Conservation (phyloP, 1,140 invertebrate genomes). For the Scaptodrosophila lebanonensis region DNA sequence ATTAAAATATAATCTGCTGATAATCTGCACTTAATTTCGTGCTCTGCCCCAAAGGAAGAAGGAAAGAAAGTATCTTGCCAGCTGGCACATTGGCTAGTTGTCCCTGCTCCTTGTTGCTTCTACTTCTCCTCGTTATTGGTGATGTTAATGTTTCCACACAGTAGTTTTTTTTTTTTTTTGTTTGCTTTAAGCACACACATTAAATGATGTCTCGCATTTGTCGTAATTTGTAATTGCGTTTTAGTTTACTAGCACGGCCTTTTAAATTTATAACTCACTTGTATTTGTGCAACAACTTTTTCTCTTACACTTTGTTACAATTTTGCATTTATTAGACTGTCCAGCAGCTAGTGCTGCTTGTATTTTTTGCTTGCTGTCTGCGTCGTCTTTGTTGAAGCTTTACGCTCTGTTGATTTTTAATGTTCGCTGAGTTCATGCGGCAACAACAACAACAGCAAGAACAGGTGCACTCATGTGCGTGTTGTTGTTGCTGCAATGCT, state of each 20-base stretch:
- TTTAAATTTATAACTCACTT: too few species aligned
- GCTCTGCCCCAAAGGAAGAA: conserved; percentile 33
- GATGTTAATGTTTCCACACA: conserved; percentile 18
- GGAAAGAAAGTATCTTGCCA: conserved; percentile 4
- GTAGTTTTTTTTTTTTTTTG: conserved; percentile 24
- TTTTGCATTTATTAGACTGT: conserved; percentile 14
- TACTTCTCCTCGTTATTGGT: conserved; percentile 15
- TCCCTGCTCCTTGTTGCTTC: conserved; percentile 40
- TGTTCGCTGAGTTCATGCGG: conserved; percentile 36
- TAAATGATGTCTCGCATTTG: too few species aligned
- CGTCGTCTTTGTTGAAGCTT: conserved; percentile 35
- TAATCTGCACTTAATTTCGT: conserved; percentile 74
- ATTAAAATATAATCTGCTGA: conserved; percentile 75
- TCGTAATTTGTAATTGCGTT: too few species aligned
- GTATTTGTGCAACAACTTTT: too few species aligned
- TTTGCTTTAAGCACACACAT: conserved; percentile 3
- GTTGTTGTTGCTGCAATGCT: conserved; percentile 57
- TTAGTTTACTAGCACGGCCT: too few species aligned
- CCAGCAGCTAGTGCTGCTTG: not conserved
- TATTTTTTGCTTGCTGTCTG: conserved; percentile 13
- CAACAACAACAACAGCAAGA: conserved; percentile 18
- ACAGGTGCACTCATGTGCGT: conserved; percentile 61
- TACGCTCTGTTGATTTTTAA: conserved; percentile 58
- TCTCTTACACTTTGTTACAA: conserved; percentile 9
- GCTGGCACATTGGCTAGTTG: too few species aligned